Evolutionary conservation across 2,888 invertebrate genomes (phyloP).

Genomic region (Trissolcus brochymenae): DNA sequence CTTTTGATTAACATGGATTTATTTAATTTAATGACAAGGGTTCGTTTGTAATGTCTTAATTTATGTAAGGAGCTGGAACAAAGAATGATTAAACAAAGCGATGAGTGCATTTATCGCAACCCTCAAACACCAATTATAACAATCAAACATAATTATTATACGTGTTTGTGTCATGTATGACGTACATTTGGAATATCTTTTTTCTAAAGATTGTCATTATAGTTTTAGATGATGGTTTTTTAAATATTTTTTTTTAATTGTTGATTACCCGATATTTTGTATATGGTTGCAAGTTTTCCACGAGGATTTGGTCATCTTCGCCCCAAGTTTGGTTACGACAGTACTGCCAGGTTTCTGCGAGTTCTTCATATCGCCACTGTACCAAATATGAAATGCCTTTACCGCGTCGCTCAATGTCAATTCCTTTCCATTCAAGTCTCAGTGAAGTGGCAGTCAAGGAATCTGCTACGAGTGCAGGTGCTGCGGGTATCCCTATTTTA

Average conservation of each 20-base stretch:
- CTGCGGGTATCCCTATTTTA: constrained; percentile 83
- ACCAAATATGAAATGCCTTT: constrained; percentile 80
- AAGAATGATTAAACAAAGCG: constrained; percentile 29
- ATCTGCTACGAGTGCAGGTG: constrained; percentile 87
- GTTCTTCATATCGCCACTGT: constrained; percentile 86
- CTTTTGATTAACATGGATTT: constrained; percentile 17
- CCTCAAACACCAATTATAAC: constrained; percentile 11
- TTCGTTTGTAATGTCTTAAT: constrained; percentile 37
- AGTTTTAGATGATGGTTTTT: no score
- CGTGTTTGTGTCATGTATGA: no score
- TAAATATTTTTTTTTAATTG: no score
- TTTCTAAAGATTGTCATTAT: no score
- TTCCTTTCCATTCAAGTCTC: constrained; percentile 85
- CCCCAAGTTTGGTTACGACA: constrained; percentile 86
- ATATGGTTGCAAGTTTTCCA: constrained; percentile 89
- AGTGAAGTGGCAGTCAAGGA: constrained; percentile 86
- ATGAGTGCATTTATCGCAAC: constrained; percentile 14
- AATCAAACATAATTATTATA: constrained; percentile 13
- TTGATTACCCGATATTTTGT: constrained; percentile 89
- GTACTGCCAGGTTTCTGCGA: constrained; percentile 88
- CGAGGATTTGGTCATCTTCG: constrained; percentile 81
- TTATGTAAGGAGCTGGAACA: constrained; percentile 40
- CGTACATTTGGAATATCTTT: no score
- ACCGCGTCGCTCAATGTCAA: constrained; percentile 72
- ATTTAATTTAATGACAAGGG: constrained; percentile 30